A percentile compares a stretch with the other conserved stretches of the same genome.
Evolutionary conservation across 2,888 invertebrate genomes (phyloP).

Genomic region (Andrena praecox): DNA sequence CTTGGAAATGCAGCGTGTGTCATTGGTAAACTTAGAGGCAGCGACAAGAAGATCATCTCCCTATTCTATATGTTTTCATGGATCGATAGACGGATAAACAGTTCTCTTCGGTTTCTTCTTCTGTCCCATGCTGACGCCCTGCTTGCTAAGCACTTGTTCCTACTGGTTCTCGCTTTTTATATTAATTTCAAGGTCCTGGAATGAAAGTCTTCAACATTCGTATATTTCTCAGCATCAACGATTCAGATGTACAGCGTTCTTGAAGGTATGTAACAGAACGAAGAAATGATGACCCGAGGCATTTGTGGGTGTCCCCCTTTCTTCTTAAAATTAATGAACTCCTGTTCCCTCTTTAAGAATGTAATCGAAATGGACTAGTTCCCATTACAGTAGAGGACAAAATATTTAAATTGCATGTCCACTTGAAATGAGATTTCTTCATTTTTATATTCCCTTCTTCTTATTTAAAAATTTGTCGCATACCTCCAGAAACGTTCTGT

Average conservation of each 20-base stretch:
- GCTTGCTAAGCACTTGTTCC: neutral
- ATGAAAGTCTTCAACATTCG: conserved; percentile 43
- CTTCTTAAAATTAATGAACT: too few relatives aligned
- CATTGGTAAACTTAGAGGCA: neutral
- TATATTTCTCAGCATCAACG: conserved; percentile 42
- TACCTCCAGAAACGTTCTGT: conserved; percentile 21
- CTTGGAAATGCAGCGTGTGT: conserved; percentile 22
- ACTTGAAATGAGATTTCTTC: neutral
- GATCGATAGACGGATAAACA: neutral
- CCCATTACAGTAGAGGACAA: too few relatives aligned
- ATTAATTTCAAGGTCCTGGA: conserved; percentile 21
- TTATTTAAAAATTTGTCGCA: neutral
- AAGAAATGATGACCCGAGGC: neutral
- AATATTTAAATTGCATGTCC: too few relatives aligned
- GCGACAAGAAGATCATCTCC: neutral
- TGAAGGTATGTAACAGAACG: neutral
- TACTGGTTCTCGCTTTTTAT: neutral
- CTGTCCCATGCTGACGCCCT: neutral
- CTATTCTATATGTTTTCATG: neutral
- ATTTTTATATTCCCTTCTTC: neutral
- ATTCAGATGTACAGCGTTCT: conserved; percentile 10
- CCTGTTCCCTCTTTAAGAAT: too few relatives aligned
- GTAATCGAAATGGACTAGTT: too few relatives aligned
- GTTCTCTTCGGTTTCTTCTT: neutral
- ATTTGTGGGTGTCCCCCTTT: too few relatives aligned